A percentile compares a stretch with the other conserved stretches of the same genome.
phyloP scores from a whole-genome alignment of 2,797 vertebrate species.

The Lutra lutra region DNA sequence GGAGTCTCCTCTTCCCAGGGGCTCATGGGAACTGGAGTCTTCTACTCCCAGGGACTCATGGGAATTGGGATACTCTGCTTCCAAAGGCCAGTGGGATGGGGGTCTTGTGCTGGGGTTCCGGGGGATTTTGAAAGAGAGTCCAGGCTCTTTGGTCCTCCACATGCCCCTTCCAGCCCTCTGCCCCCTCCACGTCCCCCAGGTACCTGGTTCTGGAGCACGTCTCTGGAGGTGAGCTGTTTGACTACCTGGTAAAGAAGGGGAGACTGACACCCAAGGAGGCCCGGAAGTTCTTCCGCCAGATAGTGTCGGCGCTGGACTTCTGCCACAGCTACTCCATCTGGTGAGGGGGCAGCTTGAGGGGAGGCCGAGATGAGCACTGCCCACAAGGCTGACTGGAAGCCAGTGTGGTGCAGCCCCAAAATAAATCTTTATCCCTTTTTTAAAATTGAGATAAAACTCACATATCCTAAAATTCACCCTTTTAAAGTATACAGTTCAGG shows the following conservation, averaged over 20 bases:
- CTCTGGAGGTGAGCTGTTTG: slow-evolving; percentile 95
- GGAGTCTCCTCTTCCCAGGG: not conserved
- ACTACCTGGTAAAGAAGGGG: slow-evolving; percentile 96
- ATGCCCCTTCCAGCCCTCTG: slow-evolving; percentile 66
- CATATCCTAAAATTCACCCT: not conserved
- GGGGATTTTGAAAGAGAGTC: not conserved
- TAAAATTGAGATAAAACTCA: not conserved
- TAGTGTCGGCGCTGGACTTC: slow-evolving; percentile 96
- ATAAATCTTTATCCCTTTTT: not conserved
- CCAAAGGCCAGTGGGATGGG: not conserved
- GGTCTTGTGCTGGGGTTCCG: not conserved
- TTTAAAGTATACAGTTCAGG: not conserved
- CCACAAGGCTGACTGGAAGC: not conserved
- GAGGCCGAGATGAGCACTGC: not conserved
- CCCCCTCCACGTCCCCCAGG: slow-evolving; percentile 80
- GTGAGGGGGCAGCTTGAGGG: slow-evolving; percentile 83
- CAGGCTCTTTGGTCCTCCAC: not conserved
- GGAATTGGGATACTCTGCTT: not conserved
- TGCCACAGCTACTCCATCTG: slow-evolving; percentile 97
- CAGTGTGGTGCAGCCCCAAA: not conserved
- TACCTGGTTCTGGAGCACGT: slow-evolving; percentile 97
- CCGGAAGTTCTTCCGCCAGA: slow-evolving; percentile 96
- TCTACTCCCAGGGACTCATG: not conserved
- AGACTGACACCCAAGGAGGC: slow-evolving; percentile 95
- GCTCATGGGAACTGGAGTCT: not conserved